Base-by-base conservation (phyloP, 2,113 vertebrate species). In the Tupaia chinensis region DNA sequence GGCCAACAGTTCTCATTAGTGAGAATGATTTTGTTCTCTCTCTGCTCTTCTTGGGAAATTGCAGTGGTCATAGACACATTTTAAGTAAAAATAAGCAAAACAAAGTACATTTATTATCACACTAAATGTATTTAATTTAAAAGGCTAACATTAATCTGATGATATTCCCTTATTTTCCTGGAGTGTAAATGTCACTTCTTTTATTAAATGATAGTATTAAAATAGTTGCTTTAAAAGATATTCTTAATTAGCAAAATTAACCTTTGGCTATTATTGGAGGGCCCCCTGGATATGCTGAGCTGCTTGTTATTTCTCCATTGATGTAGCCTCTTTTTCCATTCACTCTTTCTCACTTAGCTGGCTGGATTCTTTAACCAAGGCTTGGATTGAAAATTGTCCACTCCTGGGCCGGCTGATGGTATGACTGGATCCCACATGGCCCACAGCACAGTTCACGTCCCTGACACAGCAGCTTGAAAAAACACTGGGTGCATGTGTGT, bases 211-310 rank as follows among this genome's bases (percentile, higher is more conserved):
- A 92, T 82, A 29, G 68, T 77, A 78, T 78, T 72, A 88, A 84
- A 84, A 69, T 53, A 82, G 53, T 56, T 58, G 23, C 73, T 86
- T 74, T 96, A 81, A 89, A 53, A 66, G 63, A 88, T 32, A 25
- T 88, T 19, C 80, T 93, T 91, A 85, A 85, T 94, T 87, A 95
- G 58, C 87, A 82, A 87, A 95, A 80, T 81, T 70, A 86, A 90
- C 72, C 74, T 82, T 54, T 79, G 60, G 70, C 66, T 79, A 10
- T 73, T 87, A 32, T 69, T 56, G 20, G 58, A 77, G 44, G 70
- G 20, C 5, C 14, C 32, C 16, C 60, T 60, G 34, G 87, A 93
- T 17, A 44, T 7, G 69, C 44, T 25, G 79, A 53, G 23, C 58
- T 77, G 29, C 22, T 63, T 93, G 74, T 70, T 63, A 60, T 84